These are phyloP conservation scores for Tethea ocularis DNA, from an alignment of 2,888 invertebrate genomes.

Conservation along the genomic window DNA sequence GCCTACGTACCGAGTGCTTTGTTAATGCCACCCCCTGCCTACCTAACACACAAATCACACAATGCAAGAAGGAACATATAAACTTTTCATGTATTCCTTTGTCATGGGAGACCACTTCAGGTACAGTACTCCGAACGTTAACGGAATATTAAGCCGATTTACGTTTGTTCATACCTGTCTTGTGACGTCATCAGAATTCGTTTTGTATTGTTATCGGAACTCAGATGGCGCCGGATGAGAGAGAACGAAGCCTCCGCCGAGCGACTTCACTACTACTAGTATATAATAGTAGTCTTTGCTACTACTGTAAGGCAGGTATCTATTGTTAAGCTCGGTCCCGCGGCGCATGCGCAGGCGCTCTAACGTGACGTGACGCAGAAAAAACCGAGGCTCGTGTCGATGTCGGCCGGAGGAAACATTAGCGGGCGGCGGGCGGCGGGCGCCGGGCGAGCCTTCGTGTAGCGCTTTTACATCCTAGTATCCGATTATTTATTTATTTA, in stretches of 20 bases:
- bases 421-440: neutral
- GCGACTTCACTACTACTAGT: neutral
- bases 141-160: neutral
- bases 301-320: neutral
- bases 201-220: neutral
- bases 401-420: neutral
- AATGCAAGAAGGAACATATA: neutral
- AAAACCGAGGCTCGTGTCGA: neutral
- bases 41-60: neutral
- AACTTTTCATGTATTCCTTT: neutral
- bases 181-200: neutral
- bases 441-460: neutral
- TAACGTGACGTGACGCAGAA: neutral
- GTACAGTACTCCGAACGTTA: neutral
- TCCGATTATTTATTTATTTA: neutral
- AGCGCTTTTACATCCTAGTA: neutral
- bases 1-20: neutral
- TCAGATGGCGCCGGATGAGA: neutral
- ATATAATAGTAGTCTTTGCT: no score
- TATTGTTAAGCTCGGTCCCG: neutral
- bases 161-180: neutral
- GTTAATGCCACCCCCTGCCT: neutral
- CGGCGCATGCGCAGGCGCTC: neutral
- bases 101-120: neutral
- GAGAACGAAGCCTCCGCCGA: neutral